phyloP scores from a whole-genome alignment of 2,888 invertebrate species.

The Caenorhabditis becei region DNA sequence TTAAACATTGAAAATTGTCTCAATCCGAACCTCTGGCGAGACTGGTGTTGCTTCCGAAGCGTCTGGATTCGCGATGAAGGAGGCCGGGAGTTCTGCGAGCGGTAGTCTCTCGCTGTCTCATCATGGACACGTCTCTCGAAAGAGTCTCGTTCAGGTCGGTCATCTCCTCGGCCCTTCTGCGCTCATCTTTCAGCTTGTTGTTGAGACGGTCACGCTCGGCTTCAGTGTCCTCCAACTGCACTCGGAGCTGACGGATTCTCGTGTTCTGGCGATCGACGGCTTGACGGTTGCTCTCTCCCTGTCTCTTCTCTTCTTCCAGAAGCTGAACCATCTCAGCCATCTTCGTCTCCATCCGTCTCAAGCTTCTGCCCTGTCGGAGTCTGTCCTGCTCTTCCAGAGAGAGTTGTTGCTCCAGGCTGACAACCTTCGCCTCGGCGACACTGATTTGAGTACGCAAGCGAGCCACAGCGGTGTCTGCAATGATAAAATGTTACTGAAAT shows the following conservation, averaged over 20 bases:
- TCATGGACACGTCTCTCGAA: conserved; percentile 44
- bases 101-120: conserved; percentile 53
- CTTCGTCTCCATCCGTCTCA: conserved; percentile 55
- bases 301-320: conserved; percentile 55
- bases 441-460: conserved; percentile 56
- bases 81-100: conserved; percentile 55
- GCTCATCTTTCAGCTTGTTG: conserved; percentile 51
- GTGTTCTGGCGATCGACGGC: conserved; percentile 55
- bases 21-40: conserved; percentile 45
- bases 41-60: conserved; percentile 60
- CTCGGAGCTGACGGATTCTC: conserved; percentile 55
- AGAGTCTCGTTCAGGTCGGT: conserved; percentile 58
- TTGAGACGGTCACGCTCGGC: conserved; percentile 52
- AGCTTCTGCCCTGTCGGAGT: conserved; percentile 33
- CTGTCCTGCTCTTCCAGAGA: conserved; percentile 54
- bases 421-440: conserved; percentile 55
- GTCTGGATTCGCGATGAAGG: conserved; percentile 50
- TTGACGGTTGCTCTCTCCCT: conserved; percentile 43
- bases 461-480: conserved; percentile 44
- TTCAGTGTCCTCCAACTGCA: conserved; percentile 59
- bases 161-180: conserved; percentile 56
- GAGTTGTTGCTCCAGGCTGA: conserved; percentile 49
- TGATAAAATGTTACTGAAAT: background rate
- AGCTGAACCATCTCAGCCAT: conserved; percentile 43
- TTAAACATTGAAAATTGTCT: background rate